phyloP scores from a whole-genome alignment of 2,797 vertebrate genomes.

The Podarcis siculus region DNA sequence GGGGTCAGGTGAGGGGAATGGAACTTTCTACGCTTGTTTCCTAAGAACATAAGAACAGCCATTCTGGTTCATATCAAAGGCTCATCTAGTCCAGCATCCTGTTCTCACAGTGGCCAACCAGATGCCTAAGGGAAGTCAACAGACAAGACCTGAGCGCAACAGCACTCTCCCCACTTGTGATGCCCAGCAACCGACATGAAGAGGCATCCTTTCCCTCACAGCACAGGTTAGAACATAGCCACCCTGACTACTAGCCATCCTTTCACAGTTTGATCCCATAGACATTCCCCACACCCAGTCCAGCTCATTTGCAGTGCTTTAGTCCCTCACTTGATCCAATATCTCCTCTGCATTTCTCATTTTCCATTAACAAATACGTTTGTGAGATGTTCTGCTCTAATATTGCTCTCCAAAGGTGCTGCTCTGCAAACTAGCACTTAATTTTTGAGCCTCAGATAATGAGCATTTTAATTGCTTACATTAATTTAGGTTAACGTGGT shows the following conservation, averaged over 20 bases:
- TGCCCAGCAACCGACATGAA: too few species aligned
- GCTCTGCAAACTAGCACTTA: conserved; percentile 27
- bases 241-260: too few species aligned
- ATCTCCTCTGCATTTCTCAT: background rate
- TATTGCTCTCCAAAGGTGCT: conserved; percentile 24
- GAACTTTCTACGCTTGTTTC: background rate
- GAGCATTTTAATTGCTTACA: conserved; percentile 42
- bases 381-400: conserved; percentile 7
- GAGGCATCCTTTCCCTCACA: too few species aligned
- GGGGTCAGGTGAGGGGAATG: background rate
- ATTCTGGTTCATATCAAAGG: too few species aligned
- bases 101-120: too few species aligned
- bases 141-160: too few species aligned
- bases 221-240: background rate
- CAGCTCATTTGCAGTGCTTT: background rate
- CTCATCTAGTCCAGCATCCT: too few species aligned
- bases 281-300: too few species aligned
- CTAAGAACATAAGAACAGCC: too few species aligned
- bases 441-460: conserved; percentile 23
- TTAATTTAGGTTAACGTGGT: conserved; percentile 34
- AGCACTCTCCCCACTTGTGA: too few species aligned
- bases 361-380: conserved; percentile 34
- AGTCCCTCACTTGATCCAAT: background rate
- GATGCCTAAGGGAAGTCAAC: too few species aligned
- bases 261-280: background rate